phyloP scores from a whole-genome alignment of 2,113 vertebrate genomes.

The Catharus minimus region DNA sequence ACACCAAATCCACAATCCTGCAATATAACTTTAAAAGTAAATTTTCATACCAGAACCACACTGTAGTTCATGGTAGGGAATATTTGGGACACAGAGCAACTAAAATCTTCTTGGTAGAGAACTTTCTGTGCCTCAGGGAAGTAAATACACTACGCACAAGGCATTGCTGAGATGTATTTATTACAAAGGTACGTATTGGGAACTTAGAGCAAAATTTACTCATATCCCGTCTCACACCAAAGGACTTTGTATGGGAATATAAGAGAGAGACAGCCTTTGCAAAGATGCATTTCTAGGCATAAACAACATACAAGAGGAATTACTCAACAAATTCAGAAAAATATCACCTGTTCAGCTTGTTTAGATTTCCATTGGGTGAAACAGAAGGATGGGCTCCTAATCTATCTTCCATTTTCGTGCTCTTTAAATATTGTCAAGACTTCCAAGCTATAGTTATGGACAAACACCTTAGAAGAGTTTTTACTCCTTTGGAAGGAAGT shows the following conservation, averaged over 20 bases:
- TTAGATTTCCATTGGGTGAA: background rate
- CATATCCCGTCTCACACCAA: background rate
- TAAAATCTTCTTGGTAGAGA: background rate
- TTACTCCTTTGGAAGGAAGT: background rate
- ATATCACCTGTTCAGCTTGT: background rate
- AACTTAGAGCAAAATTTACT: background rate
- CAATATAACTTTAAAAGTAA: background rate
- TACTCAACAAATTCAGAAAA: background rate
- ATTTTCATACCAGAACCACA: background rate
- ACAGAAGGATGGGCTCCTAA: background rate
- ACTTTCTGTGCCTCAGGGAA: background rate
- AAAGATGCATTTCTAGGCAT: background rate
- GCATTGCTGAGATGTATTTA: background rate
- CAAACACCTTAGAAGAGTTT: background rate
- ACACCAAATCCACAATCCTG: background rate
- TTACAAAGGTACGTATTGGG: background rate
- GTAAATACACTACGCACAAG: background rate
- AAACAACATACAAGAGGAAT: background rate
- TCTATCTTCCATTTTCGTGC: background rate
- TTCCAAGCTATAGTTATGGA: background rate
- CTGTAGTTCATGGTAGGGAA: background rate
- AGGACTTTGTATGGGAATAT: background rate
- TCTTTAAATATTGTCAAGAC: background rate
- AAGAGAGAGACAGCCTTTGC: background rate
- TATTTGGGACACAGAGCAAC: background rate